Percentiles rank a stretch among this genome's conserved stretches.
Evolutionary conservation across 2,888 invertebrate species (phyloP).

Genomic region (Sympetrum striolatum): DNA sequence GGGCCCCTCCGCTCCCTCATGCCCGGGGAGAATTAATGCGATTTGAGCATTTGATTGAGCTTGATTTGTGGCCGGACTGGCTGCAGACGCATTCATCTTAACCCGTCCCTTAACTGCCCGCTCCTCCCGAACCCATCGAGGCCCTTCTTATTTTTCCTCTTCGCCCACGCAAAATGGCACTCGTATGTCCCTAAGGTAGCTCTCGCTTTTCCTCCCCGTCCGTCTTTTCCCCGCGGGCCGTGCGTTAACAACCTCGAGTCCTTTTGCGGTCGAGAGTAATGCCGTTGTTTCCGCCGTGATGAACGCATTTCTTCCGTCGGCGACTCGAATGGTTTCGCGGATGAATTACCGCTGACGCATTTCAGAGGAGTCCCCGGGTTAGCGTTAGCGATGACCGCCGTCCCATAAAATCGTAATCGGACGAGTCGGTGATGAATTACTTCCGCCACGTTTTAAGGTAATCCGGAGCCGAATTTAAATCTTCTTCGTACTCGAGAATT

Average conservation of each 20-base stretch:
- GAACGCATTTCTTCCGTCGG: neutral
- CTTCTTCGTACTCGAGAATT: too few species aligned
- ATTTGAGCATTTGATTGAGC: constrained; percentile 41
- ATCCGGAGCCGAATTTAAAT: too few species aligned
- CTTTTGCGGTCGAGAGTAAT: neutral
- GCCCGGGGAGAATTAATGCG: constrained; percentile 31
- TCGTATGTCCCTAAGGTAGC: neutral
- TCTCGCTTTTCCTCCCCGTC: neutral
- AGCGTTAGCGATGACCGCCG: too few species aligned
- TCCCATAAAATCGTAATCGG: too few species aligned
- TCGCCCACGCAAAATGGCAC: neutral
- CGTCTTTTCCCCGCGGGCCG: neutral
- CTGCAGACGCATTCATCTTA: constrained; percentile 38
- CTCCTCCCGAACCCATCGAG: neutral
- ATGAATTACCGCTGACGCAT: neutral
- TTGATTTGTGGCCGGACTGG: constrained; percentile 35
- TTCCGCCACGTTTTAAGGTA: too few species aligned
- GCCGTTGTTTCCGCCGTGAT: neutral
- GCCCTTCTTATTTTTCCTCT: neutral
- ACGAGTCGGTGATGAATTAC: too few species aligned
- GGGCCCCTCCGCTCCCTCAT: neutral
- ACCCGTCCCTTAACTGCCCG: neutral
- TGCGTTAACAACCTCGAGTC: neutral
- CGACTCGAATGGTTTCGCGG: neutral
- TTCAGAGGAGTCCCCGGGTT: neutral